Evolutionary conservation across 2,888 invertebrate species (phyloP).

Genomic region (Tachina fera): DNA sequence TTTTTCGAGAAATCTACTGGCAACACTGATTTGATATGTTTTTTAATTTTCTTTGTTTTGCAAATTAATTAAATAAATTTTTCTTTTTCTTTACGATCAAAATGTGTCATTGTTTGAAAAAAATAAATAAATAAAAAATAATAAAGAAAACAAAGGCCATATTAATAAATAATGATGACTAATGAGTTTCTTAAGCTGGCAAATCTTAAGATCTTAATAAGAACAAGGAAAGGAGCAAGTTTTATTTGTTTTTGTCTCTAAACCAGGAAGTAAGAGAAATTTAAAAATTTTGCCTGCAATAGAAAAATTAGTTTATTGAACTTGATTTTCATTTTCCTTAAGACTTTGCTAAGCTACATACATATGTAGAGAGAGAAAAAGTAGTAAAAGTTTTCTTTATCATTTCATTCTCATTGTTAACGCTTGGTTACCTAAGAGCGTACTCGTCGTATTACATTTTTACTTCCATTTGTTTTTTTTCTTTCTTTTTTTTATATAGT

Average conservation of each 20-base stretch:
- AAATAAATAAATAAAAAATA: no score
- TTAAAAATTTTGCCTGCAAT: neutral
- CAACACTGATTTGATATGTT: no score
- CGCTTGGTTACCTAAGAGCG: slow-evolving; percentile 28
- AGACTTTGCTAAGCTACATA: neutral
- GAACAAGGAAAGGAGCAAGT: neutral
- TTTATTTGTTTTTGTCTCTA: neutral
- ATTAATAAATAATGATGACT: slow-evolving; percentile 35
- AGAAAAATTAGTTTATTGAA: slow-evolving; percentile 57
- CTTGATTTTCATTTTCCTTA: slow-evolving; percentile 62
- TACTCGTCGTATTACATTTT: slow-evolving; percentile 40
- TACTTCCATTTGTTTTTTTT: slow-evolving; percentile 24
- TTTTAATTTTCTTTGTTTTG: slow-evolving; percentile 32
- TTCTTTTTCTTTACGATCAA: neutral
- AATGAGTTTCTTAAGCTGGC: slow-evolving; percentile 4
- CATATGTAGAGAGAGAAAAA: slow-evolving; percentile 20
- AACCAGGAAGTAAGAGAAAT: slow-evolving; percentile 29
- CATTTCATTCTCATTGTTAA: slow-evolving; percentile 39
- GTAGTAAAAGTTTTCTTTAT: slow-evolving; percentile 64
- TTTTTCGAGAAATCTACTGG: no score
- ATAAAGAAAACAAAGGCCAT: slow-evolving; percentile 59
- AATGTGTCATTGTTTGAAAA: slow-evolving; percentile 10
- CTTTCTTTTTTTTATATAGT: no score
- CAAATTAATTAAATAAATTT: slow-evolving; percentile 21
- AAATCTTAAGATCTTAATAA: neutral